These are phyloP conservation scores for Lamprotornis superbus DNA, from an alignment of 2,113 vertebrate genomes.

Conservation along the genomic window DNA sequence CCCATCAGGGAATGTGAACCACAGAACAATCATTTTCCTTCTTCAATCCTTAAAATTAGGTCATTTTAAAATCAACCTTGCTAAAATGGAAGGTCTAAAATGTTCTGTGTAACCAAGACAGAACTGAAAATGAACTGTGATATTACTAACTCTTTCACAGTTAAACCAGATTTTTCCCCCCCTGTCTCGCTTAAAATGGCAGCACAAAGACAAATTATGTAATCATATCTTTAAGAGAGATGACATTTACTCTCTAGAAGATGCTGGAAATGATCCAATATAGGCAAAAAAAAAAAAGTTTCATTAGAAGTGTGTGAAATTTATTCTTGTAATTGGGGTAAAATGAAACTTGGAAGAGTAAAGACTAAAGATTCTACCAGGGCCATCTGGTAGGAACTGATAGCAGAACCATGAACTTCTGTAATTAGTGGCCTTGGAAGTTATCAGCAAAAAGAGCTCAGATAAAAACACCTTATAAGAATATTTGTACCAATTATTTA, in stretches of 20 bases:
- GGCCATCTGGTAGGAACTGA: constrained; percentile 11
- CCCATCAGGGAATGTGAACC: not conserved
- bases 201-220: constrained; percentile 17
- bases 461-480: constrained; percentile 73
- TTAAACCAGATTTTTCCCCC: not conserved
- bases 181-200: not conserved
- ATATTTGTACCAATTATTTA: too few relatives aligned
- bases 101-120: not conserved
- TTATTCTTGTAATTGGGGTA: constrained; percentile 17
- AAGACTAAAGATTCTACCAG: not conserved
- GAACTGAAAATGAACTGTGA: not conserved
- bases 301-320: constrained; percentile 15
- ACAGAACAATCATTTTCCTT: not conserved
- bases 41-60: not conserved
- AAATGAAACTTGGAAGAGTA: constrained; percentile 41
- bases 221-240: constrained; percentile 27
- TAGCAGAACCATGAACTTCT: constrained; percentile 1
- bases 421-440: constrained; percentile 7
- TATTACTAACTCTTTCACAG: constrained; percentile 16
- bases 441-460: constrained; percentile 57
- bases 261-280: constrained; percentile 27
- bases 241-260: constrained; percentile 34
- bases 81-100: constrained; percentile 28
- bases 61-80: not conserved
- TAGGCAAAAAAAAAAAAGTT: not conserved